Evolutionary conservation across 2,113 vertebrate genomes (phyloP), one percentile per base, ranked within the genome.

Genomic region (Lampris megalopsis): DNA sequence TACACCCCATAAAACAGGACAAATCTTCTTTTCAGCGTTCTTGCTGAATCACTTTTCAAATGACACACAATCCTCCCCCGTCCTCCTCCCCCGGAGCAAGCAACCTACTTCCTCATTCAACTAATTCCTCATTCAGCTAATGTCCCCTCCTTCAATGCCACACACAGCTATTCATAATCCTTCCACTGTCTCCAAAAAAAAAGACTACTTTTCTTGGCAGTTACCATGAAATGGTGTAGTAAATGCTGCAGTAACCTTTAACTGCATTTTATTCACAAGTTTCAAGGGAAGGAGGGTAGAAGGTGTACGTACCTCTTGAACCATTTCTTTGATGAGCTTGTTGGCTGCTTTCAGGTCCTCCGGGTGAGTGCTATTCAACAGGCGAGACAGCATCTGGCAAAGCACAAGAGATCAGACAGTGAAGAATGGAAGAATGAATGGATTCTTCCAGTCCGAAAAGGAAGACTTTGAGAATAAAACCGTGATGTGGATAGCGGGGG

Each of bases 311-410:
- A 99, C 98, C 97, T 99, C 98, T 89, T 99, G 97, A 75, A 99
- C 98, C 97, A 99, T 99, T 91, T 99, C 97, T 90, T 99, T 99
- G 89, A 99, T 99, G 76, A 99, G 96, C 81, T 97, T 98, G 93
- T 99, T 99, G 90, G 98, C 98, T 0, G 98, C 98, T 65, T 97
- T 95, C n/a, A 99, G 95, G 88, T 99, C 98, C 77, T 99, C 98
- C 0, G 98, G 97, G 73, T 99, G 98, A 3, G 96, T 96, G 90
- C 98, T 99, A 77, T 98, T 99, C 80, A 99, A 90, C 72, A 99
- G 95, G 68, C 97, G 97, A 68, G 98, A 96, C 90, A 99, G 90
- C 83, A 95, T 97, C 98, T 99, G 88, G 73, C 40, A 67, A 69
- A 74, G 56, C 36, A 77, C 35, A 78, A 56, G 13, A 69, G 63